Percentiles rank a stretch among this genome's conserved stretches.
Evolutionary conservation across 2,797 vertebrate species (phyloP).

Genomic region (Prionace glauca): DNA sequence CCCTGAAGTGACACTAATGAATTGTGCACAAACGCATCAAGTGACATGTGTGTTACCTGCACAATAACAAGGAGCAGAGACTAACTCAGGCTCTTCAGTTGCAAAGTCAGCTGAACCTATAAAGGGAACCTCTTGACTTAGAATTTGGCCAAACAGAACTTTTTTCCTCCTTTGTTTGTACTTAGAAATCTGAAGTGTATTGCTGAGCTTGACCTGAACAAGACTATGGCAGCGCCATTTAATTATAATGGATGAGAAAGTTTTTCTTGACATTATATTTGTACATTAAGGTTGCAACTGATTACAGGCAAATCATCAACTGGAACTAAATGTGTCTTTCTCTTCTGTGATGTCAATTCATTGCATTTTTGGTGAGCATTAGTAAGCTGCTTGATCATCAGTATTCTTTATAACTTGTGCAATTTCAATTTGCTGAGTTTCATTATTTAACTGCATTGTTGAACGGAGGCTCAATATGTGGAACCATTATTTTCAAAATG

Average conservation of each 20-base stretch:
- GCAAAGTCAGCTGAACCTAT: neutral
- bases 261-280: neutral
- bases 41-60: neutral
- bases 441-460: neutral
- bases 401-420: neutral
- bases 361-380: neutral
- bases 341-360: neutral
- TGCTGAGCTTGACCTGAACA: neutral
- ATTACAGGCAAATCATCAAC: neutral
- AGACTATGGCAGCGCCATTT: neutral
- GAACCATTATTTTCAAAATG: neutral
- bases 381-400: neutral
- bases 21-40: neutral
- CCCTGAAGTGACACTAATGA: neutral
- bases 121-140: neutral
- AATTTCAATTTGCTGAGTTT: neutral
- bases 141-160: neutral
- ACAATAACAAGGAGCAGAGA: neutral
- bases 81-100: neutral
- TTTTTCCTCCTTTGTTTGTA: neutral
- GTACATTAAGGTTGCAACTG: conserved; percentile 3
- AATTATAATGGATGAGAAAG: neutral
- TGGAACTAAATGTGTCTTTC: neutral
- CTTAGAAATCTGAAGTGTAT: neutral
- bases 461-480: neutral